These are phyloP conservation scores for Emys orbicularis DNA, from an alignment of 2,797 vertebrate genomes.

Conservation along the genomic window DNA sequence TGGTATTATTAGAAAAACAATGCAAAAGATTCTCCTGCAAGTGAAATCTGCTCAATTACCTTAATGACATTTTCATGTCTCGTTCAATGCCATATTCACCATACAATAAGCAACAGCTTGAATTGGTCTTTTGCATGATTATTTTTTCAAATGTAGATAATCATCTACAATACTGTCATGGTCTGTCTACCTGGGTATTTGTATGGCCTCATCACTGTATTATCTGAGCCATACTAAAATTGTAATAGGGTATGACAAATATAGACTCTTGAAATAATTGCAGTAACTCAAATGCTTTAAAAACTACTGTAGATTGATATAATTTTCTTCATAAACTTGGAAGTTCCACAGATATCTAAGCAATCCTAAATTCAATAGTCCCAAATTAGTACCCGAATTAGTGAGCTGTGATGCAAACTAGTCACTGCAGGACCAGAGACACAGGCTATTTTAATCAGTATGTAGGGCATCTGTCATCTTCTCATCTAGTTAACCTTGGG, in stretches of 20 bases:
- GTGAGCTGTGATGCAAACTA: constrained; percentile 56
- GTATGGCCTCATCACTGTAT: not conserved
- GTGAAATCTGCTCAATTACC: not conserved
- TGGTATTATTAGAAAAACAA: not conserved
- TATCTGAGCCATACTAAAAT: not conserved
- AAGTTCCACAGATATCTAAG: constrained; percentile 43
- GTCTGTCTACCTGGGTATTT: not conserved
- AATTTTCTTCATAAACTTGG: constrained; percentile 50
- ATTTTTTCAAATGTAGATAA: not conserved
- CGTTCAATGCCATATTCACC: not conserved
- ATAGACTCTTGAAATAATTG: not conserved
- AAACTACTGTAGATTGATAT: constrained; percentile 7
- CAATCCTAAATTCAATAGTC: constrained; percentile 26
- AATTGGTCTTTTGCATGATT: not conserved
- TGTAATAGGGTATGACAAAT: not conserved
- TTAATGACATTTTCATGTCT: not conserved
- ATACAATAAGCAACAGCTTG: not conserved
- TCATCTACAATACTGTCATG: not conserved
- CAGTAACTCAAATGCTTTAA: constrained; percentile 17
- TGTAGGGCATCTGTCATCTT: constrained; percentile 45
- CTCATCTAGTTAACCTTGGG: not conserved
- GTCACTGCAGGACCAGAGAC: constrained; percentile 39
- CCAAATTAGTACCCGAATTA: constrained; percentile 22
- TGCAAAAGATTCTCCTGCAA: not conserved
- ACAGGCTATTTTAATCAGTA: constrained; percentile 21